These are phyloP conservation scores for Athene cunicularia DNA, from an alignment of 2,113 vertebrate genomes.

Conservation along the genomic window DNA sequence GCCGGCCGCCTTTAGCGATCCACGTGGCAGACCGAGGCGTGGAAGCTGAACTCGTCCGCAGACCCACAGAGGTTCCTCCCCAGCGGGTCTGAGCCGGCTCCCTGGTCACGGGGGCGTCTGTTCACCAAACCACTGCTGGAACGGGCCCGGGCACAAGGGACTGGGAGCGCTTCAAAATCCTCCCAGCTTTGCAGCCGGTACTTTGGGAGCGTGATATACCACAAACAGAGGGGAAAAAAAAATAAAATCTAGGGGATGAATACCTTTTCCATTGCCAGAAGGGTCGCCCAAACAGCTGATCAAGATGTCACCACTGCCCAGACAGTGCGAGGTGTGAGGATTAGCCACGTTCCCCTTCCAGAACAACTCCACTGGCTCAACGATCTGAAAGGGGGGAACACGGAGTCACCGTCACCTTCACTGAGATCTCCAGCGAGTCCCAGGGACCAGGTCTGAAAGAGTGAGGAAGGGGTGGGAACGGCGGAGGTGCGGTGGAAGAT, in stretches of 20 bases:
- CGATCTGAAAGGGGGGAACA: constrained; percentile 62
- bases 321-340: constrained; percentile 90
- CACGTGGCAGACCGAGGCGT: not conserved
- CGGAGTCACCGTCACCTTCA: not conserved
- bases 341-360: constrained; percentile 82
- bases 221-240: not conserved
- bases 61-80: not conserved
- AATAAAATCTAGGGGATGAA: not conserved
- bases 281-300: constrained; percentile 89
- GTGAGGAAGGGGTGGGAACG: not conserved
- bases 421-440: not conserved
- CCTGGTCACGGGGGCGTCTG: not conserved
- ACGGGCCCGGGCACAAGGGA: not conserved
- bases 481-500: too few relatives aligned
- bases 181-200: not conserved
- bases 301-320: constrained; percentile 90
- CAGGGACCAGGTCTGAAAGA: not conserved
- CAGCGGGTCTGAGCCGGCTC: not conserved
- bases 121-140: not conserved
- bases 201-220: not conserved
- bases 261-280: constrained; percentile 88
- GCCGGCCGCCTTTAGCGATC: not conserved
- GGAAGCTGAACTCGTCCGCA: not conserved
- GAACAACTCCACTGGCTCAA: constrained; percentile 84
- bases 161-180: too few relatives aligned